Percentiles rank a stretch among this genome's conserved stretches.
phyloP scores from a whole-genome alignment of 2,888 invertebrate genomes.

The Helobdella robusta region DNA sequence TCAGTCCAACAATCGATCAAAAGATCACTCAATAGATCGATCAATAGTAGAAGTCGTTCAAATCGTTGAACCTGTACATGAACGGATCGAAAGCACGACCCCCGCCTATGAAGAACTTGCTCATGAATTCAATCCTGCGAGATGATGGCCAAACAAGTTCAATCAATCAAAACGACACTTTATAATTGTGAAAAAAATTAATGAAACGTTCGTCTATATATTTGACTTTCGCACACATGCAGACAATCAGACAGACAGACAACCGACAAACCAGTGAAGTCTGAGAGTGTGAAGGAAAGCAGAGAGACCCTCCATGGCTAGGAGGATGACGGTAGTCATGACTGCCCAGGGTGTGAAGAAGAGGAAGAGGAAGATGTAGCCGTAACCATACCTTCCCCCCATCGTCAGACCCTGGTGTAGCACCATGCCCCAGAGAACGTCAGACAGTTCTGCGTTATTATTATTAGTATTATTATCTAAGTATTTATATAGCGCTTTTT shows the following conservation, averaged over 20 bases:
- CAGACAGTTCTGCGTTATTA: slow-evolving; percentile 70
- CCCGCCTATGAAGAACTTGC: slow-evolving; percentile 84
- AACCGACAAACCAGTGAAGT: slow-evolving; percentile 70
- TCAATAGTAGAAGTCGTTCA: too few species aligned
- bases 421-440: slow-evolving; percentile 77
- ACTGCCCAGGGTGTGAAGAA: slow-evolving; percentile 86
- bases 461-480: too few species aligned
- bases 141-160: too few species aligned
- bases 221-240: neutral
- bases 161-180: too few species aligned
- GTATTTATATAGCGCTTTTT: too few species aligned
- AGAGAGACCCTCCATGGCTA: slow-evolving; percentile 96
- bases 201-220: too few species aligned
- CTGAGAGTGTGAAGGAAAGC: slow-evolving; percentile 98
- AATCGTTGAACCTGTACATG: slow-evolving; percentile 57
- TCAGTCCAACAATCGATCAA: neutral
- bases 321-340: slow-evolving; percentile 83
- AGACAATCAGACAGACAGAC: neutral
- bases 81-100: slow-evolving; percentile 89
- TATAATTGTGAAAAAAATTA: too few species aligned
- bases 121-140: slow-evolving; percentile 89
- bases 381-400: slow-evolving; percentile 47
- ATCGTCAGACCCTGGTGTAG: slow-evolving; percentile 65
- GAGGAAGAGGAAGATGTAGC: slow-evolving; percentile 61
- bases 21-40: neutral